Conservation (phyloP, 2,888 invertebrate species). For the Caradrina clavipalpis region DNA sequence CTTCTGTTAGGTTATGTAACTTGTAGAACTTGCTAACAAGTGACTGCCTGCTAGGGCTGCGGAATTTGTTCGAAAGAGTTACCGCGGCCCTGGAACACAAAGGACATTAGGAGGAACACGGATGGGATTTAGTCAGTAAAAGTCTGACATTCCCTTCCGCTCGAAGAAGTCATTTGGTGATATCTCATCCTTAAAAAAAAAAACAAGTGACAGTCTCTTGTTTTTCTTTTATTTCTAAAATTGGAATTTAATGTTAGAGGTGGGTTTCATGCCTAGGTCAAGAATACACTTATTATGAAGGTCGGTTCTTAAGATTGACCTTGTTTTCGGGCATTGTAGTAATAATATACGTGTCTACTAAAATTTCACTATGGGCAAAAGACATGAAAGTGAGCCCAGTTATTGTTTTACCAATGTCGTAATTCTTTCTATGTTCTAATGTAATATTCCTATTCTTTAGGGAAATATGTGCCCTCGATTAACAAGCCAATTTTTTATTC, state of each 20-base stretch:
- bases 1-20: slow-evolving; percentile 31
- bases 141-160: no score
- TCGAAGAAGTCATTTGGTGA: no score
- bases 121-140: no score
- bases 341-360: background rate
- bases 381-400: background rate
- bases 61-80: no score
- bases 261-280: slow-evolving; percentile 8
- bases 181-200: no score
- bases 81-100: no score
- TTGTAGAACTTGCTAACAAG: slow-evolving; percentile 2
- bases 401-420: slow-evolving; percentile 7
- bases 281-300: slow-evolving; percentile 6
- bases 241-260: background rate
- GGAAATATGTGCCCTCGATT: slow-evolving; percentile 21
- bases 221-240: no score
- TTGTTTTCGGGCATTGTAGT: background rate
- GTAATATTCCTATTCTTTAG: slow-evolving; percentile 2
- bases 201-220: no score
- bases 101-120: no score
- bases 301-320: background rate
- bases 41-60: no score
- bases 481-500: background rate
- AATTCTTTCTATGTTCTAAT: background rate
- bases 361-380: background rate